A percentile compares a stretch with the other conserved stretches of the same genome.
phyloP scores from a whole-genome alignment of 2,113 vertebrate species.

The Petrocephalus zakoni region DNA sequence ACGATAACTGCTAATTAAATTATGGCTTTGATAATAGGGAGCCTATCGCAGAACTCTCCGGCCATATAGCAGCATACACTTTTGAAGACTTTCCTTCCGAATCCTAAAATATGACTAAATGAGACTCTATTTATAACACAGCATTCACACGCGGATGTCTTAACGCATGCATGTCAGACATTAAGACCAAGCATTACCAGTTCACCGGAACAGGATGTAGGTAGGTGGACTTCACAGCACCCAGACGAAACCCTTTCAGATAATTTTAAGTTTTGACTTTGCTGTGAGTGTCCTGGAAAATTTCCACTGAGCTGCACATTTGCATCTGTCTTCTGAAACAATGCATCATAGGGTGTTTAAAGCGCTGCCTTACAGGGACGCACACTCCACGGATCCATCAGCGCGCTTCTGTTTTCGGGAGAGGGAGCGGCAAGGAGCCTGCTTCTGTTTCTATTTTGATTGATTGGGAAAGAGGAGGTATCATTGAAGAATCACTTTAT shows the following conservation, averaged over 20 bases:
- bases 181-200: neutral
- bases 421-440: constrained; percentile 33
- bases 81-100: neutral
- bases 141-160: neutral
- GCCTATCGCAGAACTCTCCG: neutral
- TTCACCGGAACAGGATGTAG: neutral
- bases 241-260: neutral
- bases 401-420: constrained; percentile 35
- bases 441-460: constrained; percentile 63
- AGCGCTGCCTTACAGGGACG: neutral
- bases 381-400: constrained; percentile 33
- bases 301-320: neutral
- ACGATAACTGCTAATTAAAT: neutral
- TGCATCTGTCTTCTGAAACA: neutral
- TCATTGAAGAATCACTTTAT: constrained; percentile 63
- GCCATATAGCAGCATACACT: too few species aligned
- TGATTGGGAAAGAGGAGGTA: constrained; percentile 55
- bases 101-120: neutral
- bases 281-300: neutral
- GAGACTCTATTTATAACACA: neutral
- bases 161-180: neutral
- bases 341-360: neutral
- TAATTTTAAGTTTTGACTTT: neutral
- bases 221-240: neutral
- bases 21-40: neutral